Conservation (phyloP, 2,888 invertebrate species). For the Scaptodrosophila latifasciaeformis region DNA sequence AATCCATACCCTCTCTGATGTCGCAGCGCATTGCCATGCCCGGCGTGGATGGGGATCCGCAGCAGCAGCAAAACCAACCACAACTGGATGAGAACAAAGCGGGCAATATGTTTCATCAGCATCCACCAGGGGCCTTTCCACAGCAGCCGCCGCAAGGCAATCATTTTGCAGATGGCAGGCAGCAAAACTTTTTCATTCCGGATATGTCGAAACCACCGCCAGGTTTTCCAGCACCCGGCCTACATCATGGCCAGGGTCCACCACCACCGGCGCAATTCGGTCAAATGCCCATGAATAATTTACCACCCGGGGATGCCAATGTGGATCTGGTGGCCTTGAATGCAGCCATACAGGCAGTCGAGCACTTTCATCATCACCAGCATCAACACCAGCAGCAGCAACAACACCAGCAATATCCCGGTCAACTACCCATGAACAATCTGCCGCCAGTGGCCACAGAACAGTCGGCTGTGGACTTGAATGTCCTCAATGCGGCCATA, state of each 20-base stretch:
- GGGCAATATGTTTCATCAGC: conserved; percentile 35
- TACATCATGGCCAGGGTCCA: conserved; percentile 22
- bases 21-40: conserved; percentile 74
- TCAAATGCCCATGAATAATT: conserved; percentile 32
- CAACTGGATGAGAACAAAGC: conserved; percentile 38
- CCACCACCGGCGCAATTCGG: conserved; percentile 33
- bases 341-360: conserved; percentile 68
- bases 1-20: conserved; percentile 71
- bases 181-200: conserved; percentile 80
- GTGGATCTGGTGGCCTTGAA: conserved; percentile 58
- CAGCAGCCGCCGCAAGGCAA: conserved; percentile 72
- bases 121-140: conserved; percentile 31
- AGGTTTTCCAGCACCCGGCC: conserved; percentile 79
- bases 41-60: conserved; percentile 43
- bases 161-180: conserved; percentile 75
- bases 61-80: conserved; percentile 70
- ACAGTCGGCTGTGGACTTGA: conserved; percentile 44
- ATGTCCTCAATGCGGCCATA: conserved; percentile 59
- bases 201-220: conserved; percentile 92
- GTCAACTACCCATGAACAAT: conserved; percentile 17
- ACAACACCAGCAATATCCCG: conserved; percentile 45
- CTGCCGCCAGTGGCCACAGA: conserved; percentile 9
- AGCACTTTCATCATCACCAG: conserved; percentile 54
- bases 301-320: conserved; percentile 21
- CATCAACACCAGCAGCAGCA: conserved; percentile 49